Percentiles rank a stretch among this genome's conserved stretches.
These are phyloP conservation scores for Diplosoma virens DNA, from an alignment of 23 tunicate genomes.

Conservation along the genomic window DNA sequence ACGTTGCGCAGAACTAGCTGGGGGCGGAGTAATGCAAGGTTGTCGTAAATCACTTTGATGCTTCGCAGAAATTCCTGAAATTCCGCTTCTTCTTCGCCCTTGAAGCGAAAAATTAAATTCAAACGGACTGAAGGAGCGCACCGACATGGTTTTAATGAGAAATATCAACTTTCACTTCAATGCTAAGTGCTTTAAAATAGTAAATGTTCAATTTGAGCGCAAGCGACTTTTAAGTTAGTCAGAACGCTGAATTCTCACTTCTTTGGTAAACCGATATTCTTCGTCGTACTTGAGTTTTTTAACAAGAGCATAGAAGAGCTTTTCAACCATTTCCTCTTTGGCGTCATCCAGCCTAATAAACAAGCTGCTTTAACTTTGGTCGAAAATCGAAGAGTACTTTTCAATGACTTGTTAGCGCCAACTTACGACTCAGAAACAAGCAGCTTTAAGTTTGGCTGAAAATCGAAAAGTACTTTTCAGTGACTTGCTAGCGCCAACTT, in stretches of 20 bases:
- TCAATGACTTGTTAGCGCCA: not conserved
- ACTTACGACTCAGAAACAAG: not conserved
- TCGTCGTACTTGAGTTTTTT: conserved; percentile 75
- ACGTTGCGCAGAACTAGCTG: conserved; percentile 47
- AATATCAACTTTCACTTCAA: no score
- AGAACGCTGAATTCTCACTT: conserved; percentile 28
- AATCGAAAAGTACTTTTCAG: not conserved
- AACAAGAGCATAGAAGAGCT: conserved; percentile 55
- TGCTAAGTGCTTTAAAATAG: no score
- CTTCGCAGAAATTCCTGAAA: conserved; percentile 77
- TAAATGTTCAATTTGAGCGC: no score
- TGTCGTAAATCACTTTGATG: conserved; percentile 70
- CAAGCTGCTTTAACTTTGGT: no score
- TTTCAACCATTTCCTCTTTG: conserved; percentile 19
- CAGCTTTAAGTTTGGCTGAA: no score
- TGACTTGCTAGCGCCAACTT: not conserved
- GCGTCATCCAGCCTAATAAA: conserved; percentile 13
- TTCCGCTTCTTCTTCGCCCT: conserved; percentile 98
- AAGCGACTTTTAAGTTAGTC: not conserved
- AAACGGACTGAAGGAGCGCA: no score
- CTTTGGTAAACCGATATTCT: conserved; percentile 82
- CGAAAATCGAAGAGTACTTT: not conserved
- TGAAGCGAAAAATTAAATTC: not conserved
- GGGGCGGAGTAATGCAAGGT: conserved; percentile 61
- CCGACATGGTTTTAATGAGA: no score